Evolutionary conservation across 1,140 invertebrate genomes (phyloP).

Genomic region (Aporrectodea caliginosa): DNA sequence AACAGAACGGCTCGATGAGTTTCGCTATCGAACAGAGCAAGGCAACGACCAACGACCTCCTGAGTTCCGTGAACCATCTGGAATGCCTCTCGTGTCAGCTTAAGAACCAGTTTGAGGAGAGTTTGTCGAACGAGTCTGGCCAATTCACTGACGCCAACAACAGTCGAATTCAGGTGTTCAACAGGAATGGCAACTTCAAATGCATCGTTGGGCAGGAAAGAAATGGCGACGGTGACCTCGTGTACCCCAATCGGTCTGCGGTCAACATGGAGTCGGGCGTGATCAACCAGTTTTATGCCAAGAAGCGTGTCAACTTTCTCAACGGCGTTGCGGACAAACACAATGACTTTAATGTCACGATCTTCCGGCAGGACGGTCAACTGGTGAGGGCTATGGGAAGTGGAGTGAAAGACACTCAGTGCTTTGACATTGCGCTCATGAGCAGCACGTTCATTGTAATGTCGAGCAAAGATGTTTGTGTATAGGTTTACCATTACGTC

Average conservation of each 20-base stretch:
- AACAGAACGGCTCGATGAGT: not conserved
- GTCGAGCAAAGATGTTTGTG: conserved; percentile 96
- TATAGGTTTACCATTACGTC: conserved; percentile 93
- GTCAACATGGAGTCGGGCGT: conserved; percentile 94
- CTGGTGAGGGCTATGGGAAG: conserved; percentile 93
- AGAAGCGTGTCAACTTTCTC: conserved; percentile 97
- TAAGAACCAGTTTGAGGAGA: too few relatives aligned
- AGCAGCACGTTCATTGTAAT: conserved; percentile 99
- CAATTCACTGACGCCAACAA: conserved; percentile 99
- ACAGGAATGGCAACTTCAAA: conserved; percentile 79
- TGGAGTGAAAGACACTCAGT: conserved; percentile 99
- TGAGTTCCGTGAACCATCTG: too few relatives aligned
- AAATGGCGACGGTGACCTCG: conserved; percentile 85
- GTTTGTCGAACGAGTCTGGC: conserved; percentile 73
- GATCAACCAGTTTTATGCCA: conserved; percentile 95
- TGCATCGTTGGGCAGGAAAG: conserved; percentile 38
- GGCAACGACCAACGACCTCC: not conserved
- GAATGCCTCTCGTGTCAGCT: too few relatives aligned
- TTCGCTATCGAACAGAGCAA: not conserved
- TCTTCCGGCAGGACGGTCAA: conserved; percentile 77
- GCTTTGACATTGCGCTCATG: conserved; percentile 91
- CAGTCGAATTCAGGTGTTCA: conserved; percentile 94
- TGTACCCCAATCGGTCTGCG: conserved; percentile 97
- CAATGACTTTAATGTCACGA: conserved; percentile 99
- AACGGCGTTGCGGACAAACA: conserved; percentile 99